phyloP scores from a whole-genome alignment of 1,140 invertebrate species.

The Pachypeltis micranthus region DNA sequence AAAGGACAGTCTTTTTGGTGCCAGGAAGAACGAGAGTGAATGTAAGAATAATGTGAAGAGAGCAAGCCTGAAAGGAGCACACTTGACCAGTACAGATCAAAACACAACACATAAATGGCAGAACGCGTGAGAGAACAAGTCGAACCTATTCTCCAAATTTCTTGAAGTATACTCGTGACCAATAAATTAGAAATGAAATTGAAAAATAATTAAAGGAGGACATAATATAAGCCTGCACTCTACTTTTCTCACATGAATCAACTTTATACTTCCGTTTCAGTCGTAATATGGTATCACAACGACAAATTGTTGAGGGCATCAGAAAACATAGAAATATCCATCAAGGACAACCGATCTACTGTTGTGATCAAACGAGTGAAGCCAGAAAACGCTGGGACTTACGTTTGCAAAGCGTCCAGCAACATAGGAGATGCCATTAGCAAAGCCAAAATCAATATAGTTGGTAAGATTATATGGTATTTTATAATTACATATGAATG shows the following conservation, averaged over 20 bases:
- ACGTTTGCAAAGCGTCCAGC: conserved; percentile 74
- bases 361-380: conserved; percentile 55
- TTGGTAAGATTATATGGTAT: conserved; percentile 38
- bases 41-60: no score
- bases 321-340: conserved; percentile 54
- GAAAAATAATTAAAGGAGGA: no score
- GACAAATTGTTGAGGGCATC: conserved; percentile 63
- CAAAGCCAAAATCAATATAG: conserved; percentile 62
- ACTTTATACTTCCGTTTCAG: no score
- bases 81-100: neutral
- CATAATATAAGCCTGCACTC: no score
- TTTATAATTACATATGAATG: neutral
- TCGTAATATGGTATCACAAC: conserved; percentile 82
- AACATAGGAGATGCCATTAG: conserved; percentile 67
- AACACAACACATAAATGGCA: neutral
- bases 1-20: no score
- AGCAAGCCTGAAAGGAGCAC: neutral
- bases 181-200: no score
- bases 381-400: conserved; percentile 64
- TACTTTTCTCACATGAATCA: no score
- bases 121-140: no score
- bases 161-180: no score
- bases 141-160: no score
- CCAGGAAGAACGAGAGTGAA: no score
- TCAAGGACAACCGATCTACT: conserved; percentile 59